These are phyloP conservation scores for Pycnomerus fuliginosus DNA, from an alignment of 2,888 invertebrate genomes.

Conservation along the genomic window DNA sequence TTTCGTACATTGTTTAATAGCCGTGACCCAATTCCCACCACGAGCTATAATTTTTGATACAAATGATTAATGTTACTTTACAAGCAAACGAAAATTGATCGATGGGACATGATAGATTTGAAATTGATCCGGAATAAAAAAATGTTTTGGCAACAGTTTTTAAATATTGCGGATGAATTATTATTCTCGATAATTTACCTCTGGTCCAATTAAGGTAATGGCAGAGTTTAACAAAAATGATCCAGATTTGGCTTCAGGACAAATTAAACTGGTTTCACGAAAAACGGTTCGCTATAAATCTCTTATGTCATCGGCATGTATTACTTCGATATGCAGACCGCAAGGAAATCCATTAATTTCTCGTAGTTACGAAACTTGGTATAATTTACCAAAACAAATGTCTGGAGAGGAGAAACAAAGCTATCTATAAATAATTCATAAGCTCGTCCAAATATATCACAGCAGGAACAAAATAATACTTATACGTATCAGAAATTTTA, in stretches of 20 bases:
- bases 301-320: too few species aligned
- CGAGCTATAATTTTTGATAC: neutral
- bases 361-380: too few species aligned
- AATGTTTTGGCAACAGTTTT: too few species aligned
- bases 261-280: too few species aligned
- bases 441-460: constrained; percentile 17
- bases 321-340: too few species aligned
- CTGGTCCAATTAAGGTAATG: constrained; percentile 18
- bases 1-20: constrained; percentile 6
- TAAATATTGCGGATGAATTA: neutral
- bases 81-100: too few species aligned
- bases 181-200: neutral
- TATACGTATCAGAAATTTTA: constrained; percentile 14
- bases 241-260: constrained; percentile 18
- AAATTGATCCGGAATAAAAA: too few species aligned
- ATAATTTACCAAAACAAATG: too few species aligned
- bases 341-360: too few species aligned
- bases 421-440: constrained; percentile 21
- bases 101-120: too few species aligned
- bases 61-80: constrained; percentile 2
- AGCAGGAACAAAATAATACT: constrained; percentile 21
- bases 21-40: constrained; percentile 8
- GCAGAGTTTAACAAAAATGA: constrained; percentile 15
- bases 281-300: too few species aligned
- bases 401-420: constrained; percentile 11